phyloP scores from a whole-genome alignment of 2,888 invertebrate genomes.

The Diarsia brunnea region DNA sequence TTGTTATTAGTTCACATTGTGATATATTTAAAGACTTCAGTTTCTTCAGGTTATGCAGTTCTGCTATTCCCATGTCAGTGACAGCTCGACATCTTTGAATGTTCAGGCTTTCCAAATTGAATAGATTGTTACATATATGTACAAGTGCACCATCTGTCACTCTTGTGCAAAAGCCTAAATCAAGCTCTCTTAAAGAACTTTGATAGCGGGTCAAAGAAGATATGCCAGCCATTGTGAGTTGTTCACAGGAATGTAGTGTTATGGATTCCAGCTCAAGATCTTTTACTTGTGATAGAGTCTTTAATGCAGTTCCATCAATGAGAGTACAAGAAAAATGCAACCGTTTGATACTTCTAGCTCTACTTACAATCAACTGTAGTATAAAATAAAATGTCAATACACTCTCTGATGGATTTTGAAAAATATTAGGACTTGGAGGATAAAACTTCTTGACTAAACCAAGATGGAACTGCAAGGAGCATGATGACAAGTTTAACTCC shows the following conservation, averaged over 20 bases:
- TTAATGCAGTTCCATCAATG: constrained; percentile 92
- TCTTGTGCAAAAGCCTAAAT: constrained; percentile 92
- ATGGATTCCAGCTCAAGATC: constrained; percentile 89
- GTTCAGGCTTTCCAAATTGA: constrained; percentile 91
- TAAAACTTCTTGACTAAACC: constrained; percentile 93
- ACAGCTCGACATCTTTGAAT: constrained; percentile 92
- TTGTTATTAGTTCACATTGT: constrained; percentile 92
- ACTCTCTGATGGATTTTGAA: constrained; percentile 91
- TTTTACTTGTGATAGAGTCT: constrained; percentile 88
- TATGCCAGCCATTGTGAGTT: constrained; percentile 91
- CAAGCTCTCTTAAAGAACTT: constrained; percentile 89
- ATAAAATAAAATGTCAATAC: constrained; percentile 93
- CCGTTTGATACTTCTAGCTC: constrained; percentile 89
- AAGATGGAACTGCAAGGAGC: constrained; percentile 93
- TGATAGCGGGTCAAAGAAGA: constrained; percentile 90
- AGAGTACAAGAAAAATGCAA: constrained; percentile 93
- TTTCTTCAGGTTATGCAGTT: constrained; percentile 89
- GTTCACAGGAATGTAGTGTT: constrained; percentile 91
- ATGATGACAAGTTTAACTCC: constrained; percentile 92
- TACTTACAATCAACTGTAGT: constrained; percentile 89
- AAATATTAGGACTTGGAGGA: constrained; percentile 84
- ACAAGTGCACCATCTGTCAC: constrained; percentile 92
- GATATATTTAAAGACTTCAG: constrained; percentile 92
- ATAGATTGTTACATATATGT: constrained; percentile 91
- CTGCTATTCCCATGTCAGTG: constrained; percentile 91